Evolutionary conservation across 1,140 invertebrate species (phyloP).

Genomic region (Amyelois transitella): DNA sequence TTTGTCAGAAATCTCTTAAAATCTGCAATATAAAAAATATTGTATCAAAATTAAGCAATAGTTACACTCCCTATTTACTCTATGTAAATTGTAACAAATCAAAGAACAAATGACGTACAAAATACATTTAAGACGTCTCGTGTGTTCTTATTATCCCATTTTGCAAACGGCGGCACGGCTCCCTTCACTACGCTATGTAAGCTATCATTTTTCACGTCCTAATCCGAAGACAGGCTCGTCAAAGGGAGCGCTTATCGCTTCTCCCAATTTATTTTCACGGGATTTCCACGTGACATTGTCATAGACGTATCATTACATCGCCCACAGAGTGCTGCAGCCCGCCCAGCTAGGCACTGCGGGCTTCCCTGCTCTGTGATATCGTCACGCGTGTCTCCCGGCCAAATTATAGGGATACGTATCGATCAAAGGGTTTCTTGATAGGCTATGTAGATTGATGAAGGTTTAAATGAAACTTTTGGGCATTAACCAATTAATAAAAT

Average conservation of each 20-base stretch:
- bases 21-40: no score
- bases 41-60: no score
- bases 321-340: no score
- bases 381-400: slow-evolving; percentile 7
- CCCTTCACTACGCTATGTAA: slow-evolving; percentile 33
- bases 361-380: no score
- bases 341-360: no score
- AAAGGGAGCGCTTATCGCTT: slow-evolving; percentile 66
- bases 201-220: slow-evolving; percentile 69
- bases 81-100: no score
- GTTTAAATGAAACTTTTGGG: neutral
- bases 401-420: slow-evolving; percentile 14
- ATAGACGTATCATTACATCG: slow-evolving; percentile 39
- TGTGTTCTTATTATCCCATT: slow-evolving; percentile 19
- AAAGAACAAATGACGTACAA: neutral
- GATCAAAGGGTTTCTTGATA: slow-evolving; percentile 16
- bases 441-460: neutral
- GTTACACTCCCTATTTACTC: no score
- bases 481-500: no score
- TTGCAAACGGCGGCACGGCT: slow-evolving; percentile 38
- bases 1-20: no score
- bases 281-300: slow-evolving; percentile 56
- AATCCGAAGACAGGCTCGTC: slow-evolving; percentile 67
- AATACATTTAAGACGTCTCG: neutral
- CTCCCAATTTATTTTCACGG: slow-evolving; percentile 64